Conservation (phyloP, 2,797 vertebrate genomes). For the Neopelma chrysocephalum region DNA sequence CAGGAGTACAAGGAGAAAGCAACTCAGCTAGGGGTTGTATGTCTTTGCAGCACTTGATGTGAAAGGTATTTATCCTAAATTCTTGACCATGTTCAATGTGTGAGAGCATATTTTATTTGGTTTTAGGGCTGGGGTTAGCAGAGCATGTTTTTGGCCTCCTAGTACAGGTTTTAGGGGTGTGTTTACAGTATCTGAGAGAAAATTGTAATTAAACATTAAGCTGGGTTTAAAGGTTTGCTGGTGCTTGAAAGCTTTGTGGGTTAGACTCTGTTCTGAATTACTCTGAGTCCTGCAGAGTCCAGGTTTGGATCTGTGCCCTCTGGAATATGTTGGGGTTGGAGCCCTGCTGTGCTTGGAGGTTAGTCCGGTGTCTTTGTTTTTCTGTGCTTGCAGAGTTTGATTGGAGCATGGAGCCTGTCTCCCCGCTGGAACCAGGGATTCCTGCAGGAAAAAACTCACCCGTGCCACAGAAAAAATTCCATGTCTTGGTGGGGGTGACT, state of each 20-base stretch:
- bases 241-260: neutral
- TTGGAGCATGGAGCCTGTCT: constrained; percentile 8
- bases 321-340: fast-evolving
- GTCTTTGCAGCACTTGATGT: neutral
- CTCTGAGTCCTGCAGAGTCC: neutral
- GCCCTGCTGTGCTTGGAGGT: neutral
- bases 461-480: neutral
- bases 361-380: neutral
- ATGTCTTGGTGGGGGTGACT: constrained; percentile 88
- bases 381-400: neutral
- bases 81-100: fast-evolving
- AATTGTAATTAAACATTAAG: neutral
- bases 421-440: neutral
- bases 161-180: neutral
- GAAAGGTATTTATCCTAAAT: neutral
- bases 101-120: neutral
- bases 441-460: neutral
- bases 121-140: neutral
- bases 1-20: neutral
- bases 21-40: neutral
- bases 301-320: fast-evolving
- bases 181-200: fast-evolving
- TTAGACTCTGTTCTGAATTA: neutral
- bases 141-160: neutral
- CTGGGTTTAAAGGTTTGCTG: neutral